Percentiles rank a stretch among this genome's conserved stretches.
These are phyloP conservation scores for Pygmarrhopalites habei DNA, from an alignment of 1,140 invertebrate genomes.

Conservation along the genomic window DNA sequence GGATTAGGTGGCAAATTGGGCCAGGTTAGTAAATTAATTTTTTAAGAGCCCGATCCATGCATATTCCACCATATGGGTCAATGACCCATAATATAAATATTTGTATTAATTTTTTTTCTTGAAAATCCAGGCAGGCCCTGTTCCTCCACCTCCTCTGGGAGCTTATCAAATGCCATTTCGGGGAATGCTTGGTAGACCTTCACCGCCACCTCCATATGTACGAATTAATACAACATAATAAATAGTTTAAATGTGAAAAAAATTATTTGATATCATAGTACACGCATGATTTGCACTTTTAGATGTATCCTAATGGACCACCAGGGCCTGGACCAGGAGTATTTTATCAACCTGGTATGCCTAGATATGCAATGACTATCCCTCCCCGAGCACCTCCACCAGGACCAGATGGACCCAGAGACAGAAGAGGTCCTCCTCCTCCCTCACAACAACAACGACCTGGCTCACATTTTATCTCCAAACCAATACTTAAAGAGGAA, in stretches of 20 bases:
- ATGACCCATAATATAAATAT: too few relatives aligned
- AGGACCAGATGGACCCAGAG: conserved; percentile 10
- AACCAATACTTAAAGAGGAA: conserved; percentile 83
- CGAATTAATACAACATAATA: too few relatives aligned
- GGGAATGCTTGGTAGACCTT: too few relatives aligned
- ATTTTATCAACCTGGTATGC: conserved; percentile 25
- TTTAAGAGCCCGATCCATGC: too few relatives aligned
- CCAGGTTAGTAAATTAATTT: too few relatives aligned
- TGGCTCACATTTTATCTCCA: conserved; percentile 20
- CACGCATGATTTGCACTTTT: too few relatives aligned
- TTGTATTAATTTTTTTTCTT: too few relatives aligned
- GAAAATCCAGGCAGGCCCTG: conserved; percentile 32
- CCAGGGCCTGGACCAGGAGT: conserved; percentile 17
- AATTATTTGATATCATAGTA: too few relatives aligned
- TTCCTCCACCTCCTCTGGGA: conserved; percentile 28
- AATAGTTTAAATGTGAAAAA: too few relatives aligned
- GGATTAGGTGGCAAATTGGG: too few relatives aligned
- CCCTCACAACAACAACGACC: background rate
- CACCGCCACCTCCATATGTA: conserved; percentile 19
- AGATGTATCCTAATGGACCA: conserved; percentile 35
- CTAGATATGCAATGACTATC: conserved; percentile 35
- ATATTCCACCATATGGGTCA: too few relatives aligned
- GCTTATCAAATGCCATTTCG: conserved; percentile 29
- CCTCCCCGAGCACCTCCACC: conserved; percentile 31
- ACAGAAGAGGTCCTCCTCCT: background rate